Base-by-base conservation (phyloP, 1,140 invertebrate genomes). In the Saccostrea echinata region DNA sequence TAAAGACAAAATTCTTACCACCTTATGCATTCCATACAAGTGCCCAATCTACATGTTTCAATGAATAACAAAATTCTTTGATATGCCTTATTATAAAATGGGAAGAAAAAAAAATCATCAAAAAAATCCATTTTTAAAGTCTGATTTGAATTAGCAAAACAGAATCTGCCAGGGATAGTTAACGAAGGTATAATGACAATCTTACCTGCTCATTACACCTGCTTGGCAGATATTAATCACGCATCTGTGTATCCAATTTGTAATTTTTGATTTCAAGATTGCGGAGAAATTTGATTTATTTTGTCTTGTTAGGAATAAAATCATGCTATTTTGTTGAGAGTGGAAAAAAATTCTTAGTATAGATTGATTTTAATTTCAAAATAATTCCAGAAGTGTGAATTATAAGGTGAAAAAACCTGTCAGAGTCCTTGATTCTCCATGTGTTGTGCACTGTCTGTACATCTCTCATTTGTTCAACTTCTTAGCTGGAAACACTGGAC, bases 111-210 rank as follows among this genome's bases (percentile, higher is more conserved):
- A 21, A 61, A 61, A 21, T 3, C 27, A 13, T 1, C 13, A 27
- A 80, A 35, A 24, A 16, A 80, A 30, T 24, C 35, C 18, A 81
- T 52, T 83, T 51, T 83, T 83, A 30, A 18, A 24, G 21, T 51
- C 43, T 83, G 81, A 51, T 52, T 24, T 27, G 43, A 83, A 83
- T 52, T 83, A 51, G 52, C 43, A 83, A 24, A 52, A 21, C 16
- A 83, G 43, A 55, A 52, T 83, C 24, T 83, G 43, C 81, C 76
- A 51, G n/a, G 27, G 43, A 52, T 83, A n/a, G 52, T 83, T 51
- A 52, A 27, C 21, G 21, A 83, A 51, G 43, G 12, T 21, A n/a
- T 52, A 83, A 83, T 51, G 43, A 52, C 43, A 83, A 52, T 18
- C 52, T 51, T 83, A 13, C 27, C 52, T 51, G 43, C 81, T n/a